These are phyloP conservation scores for Catalaphyllia jardinei DNA, from an alignment of 64 coral and sea anemone species.

Conservation along the genomic window DNA sequence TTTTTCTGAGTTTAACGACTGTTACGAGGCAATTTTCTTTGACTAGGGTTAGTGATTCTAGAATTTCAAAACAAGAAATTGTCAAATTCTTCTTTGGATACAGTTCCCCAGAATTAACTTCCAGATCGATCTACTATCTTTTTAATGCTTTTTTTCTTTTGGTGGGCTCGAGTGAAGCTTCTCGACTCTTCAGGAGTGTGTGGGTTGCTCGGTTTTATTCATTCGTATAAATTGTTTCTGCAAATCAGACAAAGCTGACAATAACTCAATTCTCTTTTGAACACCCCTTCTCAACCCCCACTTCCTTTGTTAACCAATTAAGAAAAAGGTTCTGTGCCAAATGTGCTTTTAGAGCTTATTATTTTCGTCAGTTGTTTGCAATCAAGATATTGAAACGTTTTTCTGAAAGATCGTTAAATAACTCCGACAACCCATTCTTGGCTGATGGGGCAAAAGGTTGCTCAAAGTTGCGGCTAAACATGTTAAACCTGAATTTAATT, in stretches of 20 bases:
- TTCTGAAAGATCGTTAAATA: not conserved
- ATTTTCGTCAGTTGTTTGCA: not conserved
- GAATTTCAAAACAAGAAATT: no score
- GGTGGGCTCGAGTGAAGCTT: no score
- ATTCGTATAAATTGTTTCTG: not conserved
- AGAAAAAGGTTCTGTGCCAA: not conserved
- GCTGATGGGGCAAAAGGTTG: not conserved
- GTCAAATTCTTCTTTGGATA: no score
- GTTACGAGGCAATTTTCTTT: no score
- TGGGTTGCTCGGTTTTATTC: not conserved
- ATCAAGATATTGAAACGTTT: not conserved
- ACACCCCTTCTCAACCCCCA: not conserved
- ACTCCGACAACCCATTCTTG: not conserved
- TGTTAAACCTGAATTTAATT: not conserved
- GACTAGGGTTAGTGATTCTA: no score
- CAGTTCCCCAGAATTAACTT: no score
- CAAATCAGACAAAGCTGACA: not conserved
- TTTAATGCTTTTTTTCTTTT: no score
- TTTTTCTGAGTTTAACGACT: no score
- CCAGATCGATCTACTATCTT: no score
- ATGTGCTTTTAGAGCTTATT: not conserved
- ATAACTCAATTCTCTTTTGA: not conserved
- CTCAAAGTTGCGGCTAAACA: not conserved
- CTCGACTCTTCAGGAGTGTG: no score
- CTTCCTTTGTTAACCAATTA: conserved; percentile 50